phyloP scores from a whole-genome alignment of 1,140 invertebrate species.

The Drosophila ambigua region DNA sequence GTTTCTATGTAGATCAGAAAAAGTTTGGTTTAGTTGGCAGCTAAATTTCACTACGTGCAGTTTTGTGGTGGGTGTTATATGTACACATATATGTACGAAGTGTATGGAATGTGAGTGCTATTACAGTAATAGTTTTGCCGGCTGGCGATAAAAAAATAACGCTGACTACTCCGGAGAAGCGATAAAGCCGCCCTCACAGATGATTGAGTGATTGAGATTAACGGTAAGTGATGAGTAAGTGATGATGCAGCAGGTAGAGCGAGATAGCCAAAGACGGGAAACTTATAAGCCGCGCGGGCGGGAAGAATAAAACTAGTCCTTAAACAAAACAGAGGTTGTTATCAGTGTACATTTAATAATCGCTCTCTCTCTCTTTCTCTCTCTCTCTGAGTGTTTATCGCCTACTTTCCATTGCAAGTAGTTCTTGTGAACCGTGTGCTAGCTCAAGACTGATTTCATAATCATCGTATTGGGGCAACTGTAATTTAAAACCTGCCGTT shows the following conservation, averaged over 20 bases:
- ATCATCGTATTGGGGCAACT: slow-evolving; percentile 46
- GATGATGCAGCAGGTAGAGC: slow-evolving; percentile 16
- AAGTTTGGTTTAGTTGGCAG: slow-evolving; percentile 60
- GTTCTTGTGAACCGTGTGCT: slow-evolving; percentile 36
- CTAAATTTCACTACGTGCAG: slow-evolving; percentile 68
- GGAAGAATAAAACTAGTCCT: too few species aligned
- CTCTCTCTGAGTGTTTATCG: neutral
- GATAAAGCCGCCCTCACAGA: neutral
- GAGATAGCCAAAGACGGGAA: slow-evolving; percentile 9
- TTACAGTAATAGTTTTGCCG: slow-evolving; percentile 36
- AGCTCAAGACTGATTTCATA: slow-evolving; percentile 45
- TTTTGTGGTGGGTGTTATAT: slow-evolving; percentile 34
- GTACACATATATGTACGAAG: neutral
- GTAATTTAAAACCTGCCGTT: slow-evolving; percentile 61
- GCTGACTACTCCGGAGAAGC: neutral
- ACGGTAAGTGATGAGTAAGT: slow-evolving; percentile 17
- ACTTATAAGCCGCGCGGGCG: neutral
- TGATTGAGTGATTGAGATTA: slow-evolving; percentile 43
- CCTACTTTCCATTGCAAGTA: too few species aligned
- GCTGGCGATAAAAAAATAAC: slow-evolving; percentile 55
- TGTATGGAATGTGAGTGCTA: slow-evolving; percentile 30
- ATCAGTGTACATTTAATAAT: slow-evolving; percentile 15
- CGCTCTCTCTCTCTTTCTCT: slow-evolving; percentile 4
- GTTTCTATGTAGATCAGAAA: slow-evolving; percentile 42
- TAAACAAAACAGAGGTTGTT: too few species aligned